Evolutionary conservation across 2,888 invertebrate genomes (phyloP).

Genomic region (Hirtodrosophila confusa): DNA sequence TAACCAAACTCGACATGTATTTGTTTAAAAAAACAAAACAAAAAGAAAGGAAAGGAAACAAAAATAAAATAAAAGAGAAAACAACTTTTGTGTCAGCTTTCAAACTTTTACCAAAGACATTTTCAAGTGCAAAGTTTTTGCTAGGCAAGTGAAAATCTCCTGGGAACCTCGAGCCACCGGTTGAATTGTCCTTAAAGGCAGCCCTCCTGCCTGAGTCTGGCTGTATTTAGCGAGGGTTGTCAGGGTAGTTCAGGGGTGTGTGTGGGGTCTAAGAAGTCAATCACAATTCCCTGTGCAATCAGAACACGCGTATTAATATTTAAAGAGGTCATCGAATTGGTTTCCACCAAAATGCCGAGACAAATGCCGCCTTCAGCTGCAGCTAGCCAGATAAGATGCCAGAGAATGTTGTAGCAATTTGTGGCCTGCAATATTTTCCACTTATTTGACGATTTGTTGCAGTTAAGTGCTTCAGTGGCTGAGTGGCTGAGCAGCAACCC

Average conservation of each 20-base stretch:
- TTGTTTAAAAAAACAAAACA: conserved; percentile 28
- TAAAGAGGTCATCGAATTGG: conserved; percentile 82
- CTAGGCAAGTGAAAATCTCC: conserved; percentile 52
- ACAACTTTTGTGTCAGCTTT: conserved; percentile 53
- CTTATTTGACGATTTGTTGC: conserved; percentile 75
- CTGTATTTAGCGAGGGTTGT: conserved; percentile 46
- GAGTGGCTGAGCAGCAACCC: conserved; percentile 18
- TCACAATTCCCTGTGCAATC: conserved; percentile 83
- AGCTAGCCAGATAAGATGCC: conserved; percentile 56
- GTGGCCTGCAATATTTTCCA: conserved; percentile 77
- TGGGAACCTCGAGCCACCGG: conserved; percentile 45
- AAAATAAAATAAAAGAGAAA: conserved; percentile 11
- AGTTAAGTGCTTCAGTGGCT: conserved; percentile 51
- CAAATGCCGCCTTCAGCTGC: conserved; percentile 31
- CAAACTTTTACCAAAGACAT: conserved; percentile 58
- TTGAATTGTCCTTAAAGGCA: conserved; percentile 47
- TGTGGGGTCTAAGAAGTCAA: conserved; percentile 80
- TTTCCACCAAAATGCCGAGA: conserved; percentile 28
- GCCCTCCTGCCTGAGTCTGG: conserved; percentile 4
- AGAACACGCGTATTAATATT: conserved; percentile 82
- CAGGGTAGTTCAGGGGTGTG: conserved; percentile 30
- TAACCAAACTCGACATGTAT: conserved; percentile 27
- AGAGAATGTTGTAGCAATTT: conserved; percentile 58
- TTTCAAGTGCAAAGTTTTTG: conserved; percentile 73
- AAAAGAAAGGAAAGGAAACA: not conserved